These are phyloP conservation scores for Burhinus oedicnemus DNA, from an alignment of 2,113 vertebrate genomes.

Conservation along the genomic window DNA sequence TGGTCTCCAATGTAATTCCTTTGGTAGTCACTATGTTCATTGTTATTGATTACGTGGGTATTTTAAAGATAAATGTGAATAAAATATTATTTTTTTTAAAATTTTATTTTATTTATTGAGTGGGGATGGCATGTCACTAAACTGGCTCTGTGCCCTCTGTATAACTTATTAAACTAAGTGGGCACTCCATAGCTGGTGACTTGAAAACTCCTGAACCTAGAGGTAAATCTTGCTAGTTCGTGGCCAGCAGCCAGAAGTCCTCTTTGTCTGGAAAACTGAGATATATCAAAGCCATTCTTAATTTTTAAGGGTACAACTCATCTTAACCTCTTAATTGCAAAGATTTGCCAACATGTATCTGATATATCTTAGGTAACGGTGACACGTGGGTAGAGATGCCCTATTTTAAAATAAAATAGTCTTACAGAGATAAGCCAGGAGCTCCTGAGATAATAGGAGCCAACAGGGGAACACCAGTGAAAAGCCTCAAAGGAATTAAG, in stretches of 20 bases:
- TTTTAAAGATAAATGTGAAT: constrained; percentile 33
- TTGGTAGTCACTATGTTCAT: not conserved
- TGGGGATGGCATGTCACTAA: not conserved
- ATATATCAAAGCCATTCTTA: not conserved
- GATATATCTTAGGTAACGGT: not conserved
- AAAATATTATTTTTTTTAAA: not conserved
- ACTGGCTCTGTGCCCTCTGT: not conserved
- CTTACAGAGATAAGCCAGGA: not conserved
- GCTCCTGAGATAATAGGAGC: not conserved
- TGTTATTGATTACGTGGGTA: constrained; percentile 16
- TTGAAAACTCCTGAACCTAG: not conserved
- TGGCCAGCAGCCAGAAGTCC: not conserved
- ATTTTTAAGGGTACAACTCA: not conserved
- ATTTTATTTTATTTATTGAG: constrained; percentile 25
- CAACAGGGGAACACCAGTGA: not conserved
- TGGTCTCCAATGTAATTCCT: not conserved
- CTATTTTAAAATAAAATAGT: not conserved
- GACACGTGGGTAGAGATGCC: not conserved
- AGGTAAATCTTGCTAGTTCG: not conserved
- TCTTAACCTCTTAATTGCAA: not conserved
- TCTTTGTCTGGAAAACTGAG: not conserved
- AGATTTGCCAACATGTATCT: not conserved
- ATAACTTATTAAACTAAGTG: constrained; percentile 28
- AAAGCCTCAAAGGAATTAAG: not conserved
- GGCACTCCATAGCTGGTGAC: not conserved